A percentile compares a stretch with the other conserved stretches of the same genome.
These are phyloP conservation scores for Zootermopsis nevadensis DNA, from an alignment of 2,888 invertebrate species.

Conservation along the genomic window DNA sequence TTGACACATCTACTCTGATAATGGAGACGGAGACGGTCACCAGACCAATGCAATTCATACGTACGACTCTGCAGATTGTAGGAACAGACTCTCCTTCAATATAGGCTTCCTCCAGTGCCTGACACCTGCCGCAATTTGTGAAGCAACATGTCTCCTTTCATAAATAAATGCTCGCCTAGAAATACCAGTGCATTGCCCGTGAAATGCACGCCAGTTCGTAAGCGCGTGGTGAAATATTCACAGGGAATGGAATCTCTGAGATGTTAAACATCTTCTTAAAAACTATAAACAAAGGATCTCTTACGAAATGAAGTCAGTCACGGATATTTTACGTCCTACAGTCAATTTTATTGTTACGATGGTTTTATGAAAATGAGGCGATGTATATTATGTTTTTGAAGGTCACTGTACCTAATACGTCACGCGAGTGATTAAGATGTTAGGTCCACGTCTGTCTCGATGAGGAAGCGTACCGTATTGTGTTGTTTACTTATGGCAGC, in stretches of 20 bases:
- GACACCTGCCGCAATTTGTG: too few relatives aligned
- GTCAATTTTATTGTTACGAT: conserved; percentile 29
- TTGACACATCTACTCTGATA: too few relatives aligned
- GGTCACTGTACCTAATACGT: conserved; percentile 29
- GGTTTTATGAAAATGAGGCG: conserved; percentile 20
- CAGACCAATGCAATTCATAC: too few relatives aligned
- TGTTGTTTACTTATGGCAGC: conserved; percentile 43
- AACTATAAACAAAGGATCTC: conserved; percentile 2
- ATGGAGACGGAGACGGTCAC: too few relatives aligned
- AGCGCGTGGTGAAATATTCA: conserved; percentile 2
- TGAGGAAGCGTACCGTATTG: conserved; percentile 36
- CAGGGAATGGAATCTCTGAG: not conserved
- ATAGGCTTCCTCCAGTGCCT: too few relatives aligned
- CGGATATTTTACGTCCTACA: not conserved
- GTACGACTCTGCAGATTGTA: too few relatives aligned
- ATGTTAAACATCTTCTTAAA: not conserved
- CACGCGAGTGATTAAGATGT: conserved; percentile 26
- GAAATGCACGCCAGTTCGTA: not conserved
- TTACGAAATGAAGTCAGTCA: not conserved
- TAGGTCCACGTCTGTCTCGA: not conserved
- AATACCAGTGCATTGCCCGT: not conserved
- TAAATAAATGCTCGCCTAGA: too few relatives aligned
- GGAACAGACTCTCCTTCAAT: too few relatives aligned
- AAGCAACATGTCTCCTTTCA: too few relatives aligned
- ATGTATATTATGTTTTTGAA: conserved; percentile 21